Evolutionary conservation across 2,888 invertebrate genomes (phyloP), one percentile per base, ranked within the genome.

Genomic region (Andrena haemorrhoa): DNA sequence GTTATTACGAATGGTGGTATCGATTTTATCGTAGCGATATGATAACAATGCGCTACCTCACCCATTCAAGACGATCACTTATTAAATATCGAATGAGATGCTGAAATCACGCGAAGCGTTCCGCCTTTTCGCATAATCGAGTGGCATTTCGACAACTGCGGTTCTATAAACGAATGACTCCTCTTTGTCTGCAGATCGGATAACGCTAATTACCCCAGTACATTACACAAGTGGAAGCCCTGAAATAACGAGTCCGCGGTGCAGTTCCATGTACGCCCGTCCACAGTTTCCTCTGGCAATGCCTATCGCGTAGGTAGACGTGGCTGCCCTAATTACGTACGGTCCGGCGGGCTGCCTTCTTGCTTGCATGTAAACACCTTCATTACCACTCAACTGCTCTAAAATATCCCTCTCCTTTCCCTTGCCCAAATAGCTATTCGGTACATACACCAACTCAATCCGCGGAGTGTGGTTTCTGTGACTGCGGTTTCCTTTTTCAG

Each of bases 271-370:
- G 83, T 68, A 66, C 76, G 35, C 73, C 64, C 66, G 77, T 77
- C 73, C 82, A 82, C 83, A 82, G 83, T 87, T 85, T 83, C 87
- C 80, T 77, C 82, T 71, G 78, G 80, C 75, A 84, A 82, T 87
- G 88, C 89, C 88, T 88, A 88, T 88, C 86, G 86, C 84, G 77
- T 78, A 88, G 70, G 82, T 83, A 85, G 84, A 82, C 82, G 80
- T 77, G 84, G 87, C 78, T 83, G 85, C 84, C 81, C 88, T 88
- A 88, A 88, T 88, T 88, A 88, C 87, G 81, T 79, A 79, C 79
- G 87, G 80, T 76, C 69, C 87, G 82, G 78, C 84, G 83, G 87
- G 84, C 87, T 78, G 89, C 88, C 83, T 86, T 87, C 87, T 87
- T 86, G 86, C 82, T 60, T 79, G 83, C 83, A 83, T 83, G 83